phyloP scores from a whole-genome alignment of 2,113 vertebrate species.

The Jaculus jaculus region DNA sequence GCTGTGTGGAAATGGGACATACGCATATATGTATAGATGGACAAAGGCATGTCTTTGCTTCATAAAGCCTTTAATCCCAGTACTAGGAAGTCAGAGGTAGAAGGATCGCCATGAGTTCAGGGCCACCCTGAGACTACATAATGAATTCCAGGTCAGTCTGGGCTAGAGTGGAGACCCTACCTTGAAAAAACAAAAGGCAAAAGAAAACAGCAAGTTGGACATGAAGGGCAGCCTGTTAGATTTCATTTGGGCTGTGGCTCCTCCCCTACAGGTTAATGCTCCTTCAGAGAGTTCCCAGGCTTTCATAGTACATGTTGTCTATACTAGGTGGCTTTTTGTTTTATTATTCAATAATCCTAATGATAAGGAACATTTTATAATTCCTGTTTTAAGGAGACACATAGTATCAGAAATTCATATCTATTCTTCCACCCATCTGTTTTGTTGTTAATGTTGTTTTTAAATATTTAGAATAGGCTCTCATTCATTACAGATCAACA shows the following conservation, averaged over 20 bases:
- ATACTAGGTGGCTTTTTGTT: fast-evolving
- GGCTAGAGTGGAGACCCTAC: no score
- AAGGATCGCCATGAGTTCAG: no score
- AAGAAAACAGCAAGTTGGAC: no score
- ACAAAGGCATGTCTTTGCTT: background rate
- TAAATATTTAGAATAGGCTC: background rate
- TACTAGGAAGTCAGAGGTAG: no score
- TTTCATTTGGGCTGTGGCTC: background rate
- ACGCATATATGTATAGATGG: background rate
- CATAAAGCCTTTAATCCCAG: no score
- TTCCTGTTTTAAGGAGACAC: background rate
- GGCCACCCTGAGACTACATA: no score
- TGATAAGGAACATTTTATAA: background rate
- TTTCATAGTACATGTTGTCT: background rate
- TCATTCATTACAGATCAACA: constrained; percentile 91
- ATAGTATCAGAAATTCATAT: background rate
- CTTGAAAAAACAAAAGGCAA: no score
- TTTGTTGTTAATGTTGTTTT: background rate
- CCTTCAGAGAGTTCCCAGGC: background rate
- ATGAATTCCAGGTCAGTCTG: no score
- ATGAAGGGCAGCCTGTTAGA: no score
- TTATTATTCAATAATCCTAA: background rate
- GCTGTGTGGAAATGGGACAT: background rate
- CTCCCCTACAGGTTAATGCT: no score
- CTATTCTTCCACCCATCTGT: background rate